Percentiles rank a stretch among this genome's conserved stretches.
These are phyloP conservation scores for Tinea trinotella DNA, from an alignment of 2,888 invertebrate species.

Conservation along the genomic window DNA sequence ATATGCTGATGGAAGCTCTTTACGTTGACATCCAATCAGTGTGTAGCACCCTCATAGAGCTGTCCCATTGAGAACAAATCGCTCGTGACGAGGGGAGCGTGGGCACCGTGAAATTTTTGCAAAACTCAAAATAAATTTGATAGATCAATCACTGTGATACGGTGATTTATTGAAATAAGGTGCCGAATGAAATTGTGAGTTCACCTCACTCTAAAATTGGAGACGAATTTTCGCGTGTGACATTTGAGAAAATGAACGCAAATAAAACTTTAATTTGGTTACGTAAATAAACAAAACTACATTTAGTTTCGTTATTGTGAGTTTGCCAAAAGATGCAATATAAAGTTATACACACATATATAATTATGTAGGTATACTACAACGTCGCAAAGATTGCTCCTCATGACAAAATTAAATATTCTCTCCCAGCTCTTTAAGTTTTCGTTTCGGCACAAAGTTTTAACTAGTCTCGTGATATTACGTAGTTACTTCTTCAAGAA, in stretches of 20 bases:
- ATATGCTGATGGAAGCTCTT: conserved; percentile 27
- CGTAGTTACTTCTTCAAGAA: conserved; percentile 1
- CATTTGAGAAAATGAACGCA: neutral
- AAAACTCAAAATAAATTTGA: conserved; percentile 9
- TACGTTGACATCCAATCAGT: conserved; percentile 55
- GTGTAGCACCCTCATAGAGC: conserved; percentile 47
- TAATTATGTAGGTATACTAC: neutral
- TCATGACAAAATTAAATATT: conserved; percentile 13
- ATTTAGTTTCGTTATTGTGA: neutral
- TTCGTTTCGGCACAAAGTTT: conserved; percentile 12
- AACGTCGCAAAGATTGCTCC: conserved; percentile 14
- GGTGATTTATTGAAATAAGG: conserved; percentile 4
- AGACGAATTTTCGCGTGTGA: neutral
- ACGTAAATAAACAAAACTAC: neutral
- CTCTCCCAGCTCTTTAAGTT: conserved; percentile 5
- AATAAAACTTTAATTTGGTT: neutral
- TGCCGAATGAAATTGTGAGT: neutral
- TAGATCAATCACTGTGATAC: conserved; percentile 5
- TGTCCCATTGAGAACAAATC: conserved; percentile 57
- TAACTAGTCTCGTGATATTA: conserved; percentile 10
- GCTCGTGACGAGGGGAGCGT: conserved; percentile 29
- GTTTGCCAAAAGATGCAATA: conserved; percentile 1
- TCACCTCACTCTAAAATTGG: too few relatives aligned
- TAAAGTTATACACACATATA: neutral
- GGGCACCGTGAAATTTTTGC: conserved; percentile 7